A percentile compares a stretch with the other conserved stretches of the same genome.
Evolutionary conservation across 2,113 vertebrate species (phyloP).

Genomic region (Campylorhamphus procurvoides): DNA sequence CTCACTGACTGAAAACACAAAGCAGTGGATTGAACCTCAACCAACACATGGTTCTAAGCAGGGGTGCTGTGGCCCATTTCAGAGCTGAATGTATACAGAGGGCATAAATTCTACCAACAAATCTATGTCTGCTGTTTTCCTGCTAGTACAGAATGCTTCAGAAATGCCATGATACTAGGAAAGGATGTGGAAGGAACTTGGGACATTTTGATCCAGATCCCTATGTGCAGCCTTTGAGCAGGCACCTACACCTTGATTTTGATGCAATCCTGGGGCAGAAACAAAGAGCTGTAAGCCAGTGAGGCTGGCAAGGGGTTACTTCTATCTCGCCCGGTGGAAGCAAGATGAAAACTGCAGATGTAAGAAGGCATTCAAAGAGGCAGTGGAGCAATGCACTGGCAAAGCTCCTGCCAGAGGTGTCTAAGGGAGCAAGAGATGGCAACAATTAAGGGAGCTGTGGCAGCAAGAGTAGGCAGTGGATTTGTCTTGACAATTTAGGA

Average conservation of each 20-base stretch:
- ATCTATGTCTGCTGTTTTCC: neutral
- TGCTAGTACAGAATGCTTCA: neutral
- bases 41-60: neutral
- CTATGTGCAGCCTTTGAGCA: neutral
- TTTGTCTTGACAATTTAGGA: constrained; percentile 35
- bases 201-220: neutral
- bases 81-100: neutral
- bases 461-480: constrained; percentile 48
- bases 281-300: neutral
- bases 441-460: constrained; percentile 40
- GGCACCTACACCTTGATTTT: neutral
- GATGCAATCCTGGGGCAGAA: neutral
- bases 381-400: neutral
- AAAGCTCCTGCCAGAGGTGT: constrained; percentile 38
- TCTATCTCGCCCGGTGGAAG: neutral
- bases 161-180: neutral
- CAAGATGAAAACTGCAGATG: neutral
- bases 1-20: neutral
- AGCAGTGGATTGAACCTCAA: neutral
- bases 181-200: neutral
- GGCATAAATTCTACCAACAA: neutral
- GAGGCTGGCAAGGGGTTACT: neutral
- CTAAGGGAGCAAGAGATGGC: constrained; percentile 28
- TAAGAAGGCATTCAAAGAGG: constrained; percentile 4
- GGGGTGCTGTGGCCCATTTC: neutral